Base-by-base conservation (phyloP, 2,888 invertebrate species). In the Synanthedon tipuliformis region DNA sequence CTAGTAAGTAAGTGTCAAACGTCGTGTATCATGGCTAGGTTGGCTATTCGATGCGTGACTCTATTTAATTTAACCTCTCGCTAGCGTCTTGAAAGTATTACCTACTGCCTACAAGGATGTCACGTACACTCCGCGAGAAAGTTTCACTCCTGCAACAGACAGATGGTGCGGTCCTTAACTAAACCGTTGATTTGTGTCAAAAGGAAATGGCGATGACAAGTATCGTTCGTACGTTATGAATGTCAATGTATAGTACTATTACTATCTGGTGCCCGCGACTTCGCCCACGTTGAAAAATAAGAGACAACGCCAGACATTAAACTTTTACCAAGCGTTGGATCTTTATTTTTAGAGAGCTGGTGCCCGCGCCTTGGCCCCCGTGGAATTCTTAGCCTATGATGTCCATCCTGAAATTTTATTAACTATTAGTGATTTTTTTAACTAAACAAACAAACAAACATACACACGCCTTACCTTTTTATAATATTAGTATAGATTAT, bases 121-220 rank as follows among this genome's bases (percentile, higher is more conserved):
- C 78, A 78, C 78, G 78, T 78, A 68, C 66, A 57, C 45, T n/a
- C 45, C 62, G 55, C 65, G 64, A 65, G 71, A 71, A 73, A 72
- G 69, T 59, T 59, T 63, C 66, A 65, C 63, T 60, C 59, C 52
- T 53, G 56, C 57, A 55, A 34, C 13, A 45, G 60, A 59, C 73
- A 73, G 69, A 74, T 72, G 73, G 71, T 62, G n/a, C 56, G 65
- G 61, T 63, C 57, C 64, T 67, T 61, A 52, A 56, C 66, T 65
- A 67, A 65, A 61, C 67, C 62, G 65, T 62, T 63, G 59, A 64
- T 65, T 63, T 62, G 57, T 60, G 61, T 59, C 62, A 63, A 60
- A 60, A 45, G 53, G 53, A 34, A 48, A 41, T 40, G 16, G 52
- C 51, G 54, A 52, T 51, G 52, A 56, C 64, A 52, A 50, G 59